Base-by-base conservation (phyloP, 2,113 vertebrate genomes). In the Chionis minor region DNA sequence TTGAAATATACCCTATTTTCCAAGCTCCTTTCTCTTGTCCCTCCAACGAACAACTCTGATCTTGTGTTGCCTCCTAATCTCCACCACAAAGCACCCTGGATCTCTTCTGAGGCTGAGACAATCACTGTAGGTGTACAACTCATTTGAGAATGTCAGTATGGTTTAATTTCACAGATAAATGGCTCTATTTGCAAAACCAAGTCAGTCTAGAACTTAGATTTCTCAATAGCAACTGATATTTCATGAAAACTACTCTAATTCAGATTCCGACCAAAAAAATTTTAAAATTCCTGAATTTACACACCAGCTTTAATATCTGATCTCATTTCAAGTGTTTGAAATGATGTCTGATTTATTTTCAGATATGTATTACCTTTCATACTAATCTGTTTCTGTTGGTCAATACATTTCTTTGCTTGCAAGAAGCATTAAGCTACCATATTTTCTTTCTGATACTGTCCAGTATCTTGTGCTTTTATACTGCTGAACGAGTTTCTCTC, bases 401-500 rank as follows among this genome's bases (percentile, higher is more conserved):
- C n/a, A 62, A 11, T 67, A 51, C 9, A 20, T 45, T 71, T 78
- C 8, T 45, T 79, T 78, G 32, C 22, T 63, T 52, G 62, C 6
- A 59, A 10, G 27, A 83, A 10, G 40, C 10, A 45, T 75, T 63
- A 59, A 6, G 21, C 8, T 62, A 23, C 54, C 1, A 0, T 56
- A 15, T 71, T 80, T 86, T 75, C 49, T 72, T 7, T 81, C 69
- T 77, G 5, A 16, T 10, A 12, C 4, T 1, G 1, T 70, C 45
- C 22, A 35, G 15, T 52, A 32, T 44, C 19, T 63, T 47, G 2
- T 1, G 2, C 6, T 49, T 14, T 62, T 62, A 23, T 4, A 33
- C 16, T 1, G 2, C 47, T 12, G 49, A 78, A 65, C 0, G 0
- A 65, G 7, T 7, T 61, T 85, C 24, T 40, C 38, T 55, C 22